Evolutionary conservation across 2,888 invertebrate species (phyloP).

Genomic region (Rhaphigaster nebulosa): DNA sequence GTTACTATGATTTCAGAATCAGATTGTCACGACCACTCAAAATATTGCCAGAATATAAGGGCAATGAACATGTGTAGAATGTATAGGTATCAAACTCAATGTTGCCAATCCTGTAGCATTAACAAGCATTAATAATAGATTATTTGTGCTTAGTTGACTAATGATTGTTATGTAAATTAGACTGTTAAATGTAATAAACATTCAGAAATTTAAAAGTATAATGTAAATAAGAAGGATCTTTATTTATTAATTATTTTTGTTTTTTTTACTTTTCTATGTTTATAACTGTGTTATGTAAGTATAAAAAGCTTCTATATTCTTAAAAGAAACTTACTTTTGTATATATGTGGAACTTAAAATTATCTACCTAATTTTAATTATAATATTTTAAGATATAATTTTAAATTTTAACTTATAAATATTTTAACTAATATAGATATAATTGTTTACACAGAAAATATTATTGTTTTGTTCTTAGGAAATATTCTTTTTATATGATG

Average conservation of each 20-base stretch:
- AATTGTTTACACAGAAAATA: neutral
- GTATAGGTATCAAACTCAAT: slow-evolving; percentile 85
- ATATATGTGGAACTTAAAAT: slow-evolving; percentile 5
- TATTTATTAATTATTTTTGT: neutral
- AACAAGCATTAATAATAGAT: slow-evolving; percentile 62
- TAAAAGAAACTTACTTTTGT: slow-evolving; percentile 2
- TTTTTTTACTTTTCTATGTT: slow-evolving; percentile 49
- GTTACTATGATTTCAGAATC: slow-evolving; percentile 71
- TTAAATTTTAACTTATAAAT: neutral
- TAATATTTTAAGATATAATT: neutral
- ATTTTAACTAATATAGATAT: neutral
- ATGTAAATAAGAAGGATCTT: slow-evolving; percentile 30
- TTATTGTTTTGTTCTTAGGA: neutral
- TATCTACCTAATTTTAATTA: slow-evolving; percentile 7
- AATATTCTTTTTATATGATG: slow-evolving; percentile 18
- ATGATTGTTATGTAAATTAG: slow-evolving; percentile 47
- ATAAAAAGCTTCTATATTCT: slow-evolving; percentile 26
- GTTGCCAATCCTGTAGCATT: slow-evolving; percentile 83
- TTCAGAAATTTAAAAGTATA: slow-evolving; percentile 2
- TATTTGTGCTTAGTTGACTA: slow-evolving; percentile 29
- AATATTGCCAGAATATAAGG: slow-evolving; percentile 88
- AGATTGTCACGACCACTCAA: slow-evolving; percentile 84
- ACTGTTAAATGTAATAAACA: slow-evolving; percentile 31
- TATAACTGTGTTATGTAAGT: slow-evolving; percentile 15
- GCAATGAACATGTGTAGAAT: slow-evolving; percentile 90